Conservation (phyloP, 2,113 vertebrate species). For the Theristicus caerulescens region DNA sequence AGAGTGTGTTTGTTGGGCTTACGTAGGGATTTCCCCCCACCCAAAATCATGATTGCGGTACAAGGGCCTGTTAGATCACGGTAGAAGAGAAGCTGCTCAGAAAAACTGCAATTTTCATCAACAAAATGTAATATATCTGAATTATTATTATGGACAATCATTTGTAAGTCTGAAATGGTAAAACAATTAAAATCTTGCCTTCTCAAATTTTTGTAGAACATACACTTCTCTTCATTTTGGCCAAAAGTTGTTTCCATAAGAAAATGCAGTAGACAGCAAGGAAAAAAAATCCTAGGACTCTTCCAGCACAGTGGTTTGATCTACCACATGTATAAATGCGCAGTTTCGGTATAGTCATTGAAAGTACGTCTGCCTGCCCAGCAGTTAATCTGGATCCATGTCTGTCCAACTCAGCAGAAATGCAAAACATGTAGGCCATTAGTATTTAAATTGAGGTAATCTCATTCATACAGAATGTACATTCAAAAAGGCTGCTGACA, state of each 20-base stretch:
- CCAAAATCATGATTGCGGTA: background rate
- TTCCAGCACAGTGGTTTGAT: background rate
- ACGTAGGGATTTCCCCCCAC: background rate
- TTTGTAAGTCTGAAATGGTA: background rate
- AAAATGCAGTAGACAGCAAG: background rate
- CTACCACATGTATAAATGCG: background rate
- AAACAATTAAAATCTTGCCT: background rate
- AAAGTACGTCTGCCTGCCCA: background rate
- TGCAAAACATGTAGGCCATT: background rate
- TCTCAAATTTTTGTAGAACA: background rate
- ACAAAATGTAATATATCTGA: background rate
- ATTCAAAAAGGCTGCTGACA: background rate
- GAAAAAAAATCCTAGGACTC: background rate
- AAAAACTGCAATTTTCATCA: background rate
- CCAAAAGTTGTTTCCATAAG: background rate
- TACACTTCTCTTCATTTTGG: background rate
- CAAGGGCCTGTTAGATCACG: background rate
- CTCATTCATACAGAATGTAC: background rate
- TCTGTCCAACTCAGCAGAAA: background rate
- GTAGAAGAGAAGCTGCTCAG: background rate
- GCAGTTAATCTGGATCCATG: background rate
- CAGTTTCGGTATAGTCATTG: background rate
- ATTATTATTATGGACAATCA: background rate
- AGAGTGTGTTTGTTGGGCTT: background rate
- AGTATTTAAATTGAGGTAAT: background rate